phyloP scores from a whole-genome alignment of 1,140 invertebrate genomes.

The Teleopsis dalmanni region DNA sequence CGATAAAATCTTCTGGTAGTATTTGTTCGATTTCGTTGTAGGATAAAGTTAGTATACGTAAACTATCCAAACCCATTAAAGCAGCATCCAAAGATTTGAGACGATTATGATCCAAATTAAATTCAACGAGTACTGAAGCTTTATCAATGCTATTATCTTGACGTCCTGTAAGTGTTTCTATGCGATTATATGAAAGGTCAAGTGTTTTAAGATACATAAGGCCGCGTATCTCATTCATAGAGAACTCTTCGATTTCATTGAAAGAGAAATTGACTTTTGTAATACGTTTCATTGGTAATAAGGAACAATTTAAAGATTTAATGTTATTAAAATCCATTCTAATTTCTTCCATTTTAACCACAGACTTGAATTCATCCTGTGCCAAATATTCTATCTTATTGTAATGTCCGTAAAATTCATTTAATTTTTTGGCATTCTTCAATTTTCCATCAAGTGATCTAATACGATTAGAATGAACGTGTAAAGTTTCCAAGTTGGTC shows the following conservation, averaged over 20 bases:
- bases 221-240: constrained; percentile 65
- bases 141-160: constrained; percentile 68
- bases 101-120: constrained; percentile 65
- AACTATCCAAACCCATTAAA: constrained; percentile 61
- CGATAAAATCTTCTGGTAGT: constrained; percentile 63
- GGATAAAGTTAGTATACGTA: constrained; percentile 63
- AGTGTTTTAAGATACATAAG: constrained; percentile 57
- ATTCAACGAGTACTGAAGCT: constrained; percentile 58
- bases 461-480: constrained; percentile 63
- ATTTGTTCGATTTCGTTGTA: constrained; percentile 64
- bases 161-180: constrained; percentile 56
- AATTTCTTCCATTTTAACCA: constrained; percentile 57
- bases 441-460: constrained; percentile 60
- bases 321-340: constrained; percentile 64
- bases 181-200: constrained; percentile 69
- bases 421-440: constrained; percentile 56
- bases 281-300: constrained; percentile 59
- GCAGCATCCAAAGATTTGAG: constrained; percentile 62
- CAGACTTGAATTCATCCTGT: constrained; percentile 65
- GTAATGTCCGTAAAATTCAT: constrained; percentile 58
- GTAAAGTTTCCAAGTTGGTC: constrained; percentile 57
- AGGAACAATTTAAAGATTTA: constrained; percentile 61
- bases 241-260: constrained; percentile 68
- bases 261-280: constrained; percentile 64
- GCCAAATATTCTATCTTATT: constrained; percentile 65